Evolutionary conservation across 2,113 vertebrate genomes (phyloP), one percentile per base, ranked within the genome.

Genomic region (Leptobrachium ailaonicum): DNA sequence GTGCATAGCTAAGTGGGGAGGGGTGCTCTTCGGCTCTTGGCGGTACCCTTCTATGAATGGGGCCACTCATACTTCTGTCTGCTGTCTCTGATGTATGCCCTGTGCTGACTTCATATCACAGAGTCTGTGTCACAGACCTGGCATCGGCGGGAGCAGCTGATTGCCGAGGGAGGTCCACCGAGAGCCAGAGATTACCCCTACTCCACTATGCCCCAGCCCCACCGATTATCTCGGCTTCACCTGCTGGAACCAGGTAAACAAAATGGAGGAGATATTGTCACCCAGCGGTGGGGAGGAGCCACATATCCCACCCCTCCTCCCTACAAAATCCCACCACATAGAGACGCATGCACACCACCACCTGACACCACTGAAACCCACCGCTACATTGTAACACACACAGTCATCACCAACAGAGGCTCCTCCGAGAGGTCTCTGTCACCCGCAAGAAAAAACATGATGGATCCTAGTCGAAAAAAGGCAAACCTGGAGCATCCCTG

Each of bases 101-200:
- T 60, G 56, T 60, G 56, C 56, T 60, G 56, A 60, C 56, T 60
- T 60, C 56, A 60, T 60, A 60, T 60, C 56, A 60, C 56, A 60
- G 56, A 60, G 56, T 60, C 56, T 60, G 56, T 60, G 56, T 60
- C 56, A 60, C 56, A 60, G 56, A 60, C 56, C 56, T 60, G 56
- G 56, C 56, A 60, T 60, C 56, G 56, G 56, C 56, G 56, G 56
- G 13, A 13, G 56, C 56, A 12, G 56, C 56, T 60, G 56, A 60
- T 60, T 60, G 56, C 56, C 56, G 56, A 60, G 56, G 56, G 56
- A 60, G 13, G 11, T 60, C 56, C 56, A 60, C 56, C 56, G 11
- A 60, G 56, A 60, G 56, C 56, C 56, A 60, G 56, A 60, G 56
- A 60, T 60, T 60, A 60, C 56, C 56, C 56, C 56, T 60, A 60